Conservation (phyloP, 1,140 invertebrate genomes). For the Hypothenemus hampei region DNA sequence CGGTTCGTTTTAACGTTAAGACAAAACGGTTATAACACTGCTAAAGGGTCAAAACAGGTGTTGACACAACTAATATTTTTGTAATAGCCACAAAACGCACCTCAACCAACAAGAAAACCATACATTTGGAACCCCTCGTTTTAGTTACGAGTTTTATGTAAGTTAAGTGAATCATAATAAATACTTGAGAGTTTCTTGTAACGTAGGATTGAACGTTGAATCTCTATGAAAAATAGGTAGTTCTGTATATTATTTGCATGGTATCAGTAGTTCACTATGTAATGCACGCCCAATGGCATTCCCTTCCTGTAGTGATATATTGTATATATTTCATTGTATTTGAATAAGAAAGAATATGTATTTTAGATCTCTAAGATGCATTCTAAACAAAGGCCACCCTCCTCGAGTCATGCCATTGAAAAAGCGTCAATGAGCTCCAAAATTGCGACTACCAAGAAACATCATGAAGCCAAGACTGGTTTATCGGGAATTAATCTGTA, state of each 20-base stretch:
- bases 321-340: background rate
- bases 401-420: too few relatives aligned
- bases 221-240: background rate
- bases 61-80: conserved; percentile 2
- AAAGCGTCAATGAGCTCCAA: background rate
- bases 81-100: conserved; percentile 28
- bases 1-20: background rate
- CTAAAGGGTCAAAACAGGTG: background rate
- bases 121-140: conserved; percentile 39
- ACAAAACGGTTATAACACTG: background rate
- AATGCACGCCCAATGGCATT: background rate
- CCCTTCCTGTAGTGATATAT: background rate
- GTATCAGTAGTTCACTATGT: background rate
- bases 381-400: too few relatives aligned
- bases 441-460: background rate
- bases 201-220: background rate
- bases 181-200: background rate
- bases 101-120: conserved; percentile 32
- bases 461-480: background rate
- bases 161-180: conserved; percentile 2
- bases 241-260: background rate
- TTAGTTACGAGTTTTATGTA: conserved; percentile 18
- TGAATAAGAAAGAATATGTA: too few relatives aligned
- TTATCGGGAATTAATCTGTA: background rate
- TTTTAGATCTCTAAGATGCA: too few relatives aligned